Evolutionary conservation across 2,888 invertebrate species (phyloP).

Genomic region (Bibio marci): DNA sequence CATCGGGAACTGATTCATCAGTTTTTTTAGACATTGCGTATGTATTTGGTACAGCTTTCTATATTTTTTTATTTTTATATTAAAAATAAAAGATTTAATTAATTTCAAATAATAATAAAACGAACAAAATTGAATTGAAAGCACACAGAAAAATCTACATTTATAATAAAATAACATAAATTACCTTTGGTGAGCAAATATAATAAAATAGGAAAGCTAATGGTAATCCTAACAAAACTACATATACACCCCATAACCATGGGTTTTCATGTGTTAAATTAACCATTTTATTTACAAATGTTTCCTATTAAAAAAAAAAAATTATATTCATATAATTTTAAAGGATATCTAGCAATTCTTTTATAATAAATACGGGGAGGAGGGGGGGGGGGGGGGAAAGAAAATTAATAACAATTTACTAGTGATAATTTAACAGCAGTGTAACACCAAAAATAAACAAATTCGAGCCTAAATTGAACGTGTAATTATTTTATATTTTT

Average conservation of each 20-base stretch:
- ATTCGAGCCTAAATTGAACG: too few species aligned
- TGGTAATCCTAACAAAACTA: slow-evolving; percentile 60
- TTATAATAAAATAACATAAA: slow-evolving; percentile 4
- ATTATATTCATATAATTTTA: too few species aligned
- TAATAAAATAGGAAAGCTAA: slow-evolving; percentile 64
- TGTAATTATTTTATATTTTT: neutral
- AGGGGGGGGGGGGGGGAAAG: too few species aligned
- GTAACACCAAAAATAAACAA: too few species aligned
- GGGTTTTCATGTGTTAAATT: slow-evolving; percentile 70
- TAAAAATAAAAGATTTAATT: too few species aligned
- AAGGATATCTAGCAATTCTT: too few species aligned
- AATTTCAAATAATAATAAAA: slow-evolving; percentile 1
- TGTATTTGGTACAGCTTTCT: neutral
- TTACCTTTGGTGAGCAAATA: slow-evolving; percentile 54
- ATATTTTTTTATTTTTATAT: too few species aligned
- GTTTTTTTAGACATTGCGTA: neutral
- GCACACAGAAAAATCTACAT: neutral
- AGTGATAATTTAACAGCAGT: too few species aligned
- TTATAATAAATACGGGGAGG: too few species aligned
- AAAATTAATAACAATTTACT: too few species aligned
- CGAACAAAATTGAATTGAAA: neutral
- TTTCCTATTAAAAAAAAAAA: slow-evolving; percentile 40
- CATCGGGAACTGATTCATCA: slow-evolving; percentile 1
- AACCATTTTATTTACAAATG: slow-evolving; percentile 55
- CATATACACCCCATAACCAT: slow-evolving; percentile 77